These are phyloP conservation scores for Corythaeola cristata DNA, from an alignment of 2,113 vertebrate species.

Conservation along the genomic window DNA sequence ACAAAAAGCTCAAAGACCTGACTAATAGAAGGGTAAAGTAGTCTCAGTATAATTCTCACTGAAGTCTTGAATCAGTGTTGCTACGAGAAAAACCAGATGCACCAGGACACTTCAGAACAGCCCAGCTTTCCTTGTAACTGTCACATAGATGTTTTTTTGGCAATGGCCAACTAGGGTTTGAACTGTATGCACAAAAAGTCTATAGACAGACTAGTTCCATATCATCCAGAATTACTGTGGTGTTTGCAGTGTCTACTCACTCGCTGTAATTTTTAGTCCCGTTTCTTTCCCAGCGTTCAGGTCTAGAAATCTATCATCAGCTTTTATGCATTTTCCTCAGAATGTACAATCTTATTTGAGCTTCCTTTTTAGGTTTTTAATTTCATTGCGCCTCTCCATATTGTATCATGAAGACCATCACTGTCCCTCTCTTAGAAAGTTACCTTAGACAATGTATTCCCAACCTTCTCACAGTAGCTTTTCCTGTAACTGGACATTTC, in stretches of 20 bases:
- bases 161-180: background rate
- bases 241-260: background rate
- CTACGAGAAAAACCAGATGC: background rate
- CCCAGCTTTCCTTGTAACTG: background rate
- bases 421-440: background rate
- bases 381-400: background rate
- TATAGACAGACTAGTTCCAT: background rate
- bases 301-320: background rate
- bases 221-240: background rate
- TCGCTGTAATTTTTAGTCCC: background rate
- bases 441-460: background rate
- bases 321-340: background rate
- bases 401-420: background rate
- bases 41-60: background rate
- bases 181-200: background rate
- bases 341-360: background rate
- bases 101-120: background rate
- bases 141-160: accelerated
- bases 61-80: accelerated
- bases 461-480: background rate
- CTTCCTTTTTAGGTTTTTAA: background rate
- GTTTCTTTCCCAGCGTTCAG: background rate
- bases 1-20: background rate
- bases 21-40: background rate
- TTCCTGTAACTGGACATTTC: background rate